Conservation (phyloP, 1,140 invertebrate genomes). For the Cherax destructor region DNA sequence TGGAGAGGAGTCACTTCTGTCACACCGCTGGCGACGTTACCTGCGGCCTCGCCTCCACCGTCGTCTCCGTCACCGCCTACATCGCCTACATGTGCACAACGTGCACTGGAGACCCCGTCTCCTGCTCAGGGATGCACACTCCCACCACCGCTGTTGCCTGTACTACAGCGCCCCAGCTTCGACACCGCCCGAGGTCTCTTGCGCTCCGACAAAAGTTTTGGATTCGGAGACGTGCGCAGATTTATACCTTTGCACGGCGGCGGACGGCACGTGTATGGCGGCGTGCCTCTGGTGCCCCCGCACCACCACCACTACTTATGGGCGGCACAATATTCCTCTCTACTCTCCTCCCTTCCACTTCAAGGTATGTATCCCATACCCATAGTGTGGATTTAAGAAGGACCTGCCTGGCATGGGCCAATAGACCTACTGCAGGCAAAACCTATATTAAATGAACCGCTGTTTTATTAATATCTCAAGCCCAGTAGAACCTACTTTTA, state of each 20-base stretch:
- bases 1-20: neutral
- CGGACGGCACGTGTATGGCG: slow-evolving; percentile 31
- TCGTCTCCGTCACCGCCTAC: neutral
- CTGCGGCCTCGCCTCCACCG: neutral
- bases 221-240: slow-evolving; percentile 24
- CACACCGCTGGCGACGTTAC: neutral
- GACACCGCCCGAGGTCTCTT: slow-evolving; percentile 5
- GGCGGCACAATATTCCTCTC: slow-evolving; percentile 60
- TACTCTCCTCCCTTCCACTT: slow-evolving; percentile 49
- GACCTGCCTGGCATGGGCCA: too few relatives aligned
- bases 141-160: neutral
- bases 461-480: too few relatives aligned
- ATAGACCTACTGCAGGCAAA: too few relatives aligned
- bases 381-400: too few relatives aligned
- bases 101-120: neutral
- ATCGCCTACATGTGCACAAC: neutral
- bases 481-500: too few relatives aligned
- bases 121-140: neutral
- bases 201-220: slow-evolving; percentile 9
- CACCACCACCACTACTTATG: slow-evolving; percentile 52
- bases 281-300: slow-evolving; percentile 33
- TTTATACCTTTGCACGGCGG: slow-evolving; percentile 39
- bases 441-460: too few relatives aligned
- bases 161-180: neutral
- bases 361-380: slow-evolving; percentile 28